Evolutionary conservation across 2,113 vertebrate genomes (phyloP).

Genomic region (Colaptes auratus): DNA sequence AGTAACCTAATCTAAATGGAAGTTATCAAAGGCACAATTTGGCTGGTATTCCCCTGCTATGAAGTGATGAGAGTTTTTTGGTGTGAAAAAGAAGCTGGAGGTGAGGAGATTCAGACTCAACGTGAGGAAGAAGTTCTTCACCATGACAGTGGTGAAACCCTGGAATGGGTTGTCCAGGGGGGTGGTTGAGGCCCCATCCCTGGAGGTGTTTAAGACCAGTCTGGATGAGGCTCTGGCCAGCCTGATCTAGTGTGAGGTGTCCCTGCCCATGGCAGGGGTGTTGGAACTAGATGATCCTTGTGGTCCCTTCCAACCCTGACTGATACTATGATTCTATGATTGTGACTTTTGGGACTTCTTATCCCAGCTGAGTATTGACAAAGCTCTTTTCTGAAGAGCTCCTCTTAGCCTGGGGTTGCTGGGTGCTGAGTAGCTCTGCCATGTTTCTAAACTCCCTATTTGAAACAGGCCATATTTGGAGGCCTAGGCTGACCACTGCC

Average conservation of each 20-base stretch:
- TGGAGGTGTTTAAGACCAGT: too few species aligned
- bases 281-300: too few species aligned
- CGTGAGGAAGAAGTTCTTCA: too few species aligned
- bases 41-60: background rate
- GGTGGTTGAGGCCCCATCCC: too few species aligned
- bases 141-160: too few species aligned
- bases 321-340: background rate
- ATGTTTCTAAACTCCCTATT: background rate
- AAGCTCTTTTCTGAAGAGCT: background rate
- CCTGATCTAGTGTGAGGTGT: too few species aligned
- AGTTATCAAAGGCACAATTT: background rate
- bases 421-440: background rate
- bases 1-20: background rate
- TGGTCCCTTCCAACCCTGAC: too few species aligned
- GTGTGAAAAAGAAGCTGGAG: background rate
- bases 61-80: background rate
- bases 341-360: background rate
- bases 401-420: accelerated
- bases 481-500: background rate
- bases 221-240: too few species aligned
- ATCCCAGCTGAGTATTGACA: background rate
- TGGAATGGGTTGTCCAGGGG: too few species aligned
- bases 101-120: too few species aligned
- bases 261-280: too few species aligned
- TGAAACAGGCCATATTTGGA: background rate